These are phyloP conservation scores for Phorcus lineatus DNA, from an alignment of 2,888 invertebrate genomes.

Conservation along the genomic window DNA sequence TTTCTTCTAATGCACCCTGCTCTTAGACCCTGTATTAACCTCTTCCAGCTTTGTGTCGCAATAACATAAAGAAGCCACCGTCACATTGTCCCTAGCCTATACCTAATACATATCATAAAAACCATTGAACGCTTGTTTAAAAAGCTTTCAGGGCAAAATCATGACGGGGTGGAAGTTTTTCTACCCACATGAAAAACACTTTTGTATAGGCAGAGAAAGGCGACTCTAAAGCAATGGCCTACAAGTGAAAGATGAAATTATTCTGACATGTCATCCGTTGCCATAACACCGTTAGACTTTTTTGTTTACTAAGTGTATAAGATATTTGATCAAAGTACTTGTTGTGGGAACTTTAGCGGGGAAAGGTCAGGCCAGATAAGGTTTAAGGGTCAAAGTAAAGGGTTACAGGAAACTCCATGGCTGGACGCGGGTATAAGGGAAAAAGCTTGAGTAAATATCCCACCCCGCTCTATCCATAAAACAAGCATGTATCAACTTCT, in stretches of 20 bases:
- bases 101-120: too few relatives aligned
- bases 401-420: background rate
- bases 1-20: too few relatives aligned
- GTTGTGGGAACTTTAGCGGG: background rate
- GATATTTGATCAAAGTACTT: constrained; percentile 23
- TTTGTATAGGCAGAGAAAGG: background rate
- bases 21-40: too few relatives aligned
- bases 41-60: too few relatives aligned
- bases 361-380: constrained; percentile 15
- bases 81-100: too few relatives aligned
- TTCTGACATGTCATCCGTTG: constrained; percentile 10
- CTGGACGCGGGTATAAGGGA: constrained; percentile 2
- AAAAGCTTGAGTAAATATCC: constrained; percentile 13
- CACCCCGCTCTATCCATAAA: constrained; percentile 14
- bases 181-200: background rate
- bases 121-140: background rate
- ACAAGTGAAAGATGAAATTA: background rate
- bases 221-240: background rate
- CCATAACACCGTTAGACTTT: constrained; percentile 17
- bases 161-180: background rate
- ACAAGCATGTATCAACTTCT: constrained; percentile 7
- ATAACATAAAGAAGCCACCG: too few relatives aligned
- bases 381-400: background rate
- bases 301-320: constrained; percentile 23
- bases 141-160: background rate